Percentiles rank a stretch among this genome's conserved stretches.
Conservation (phyloP, 1,140 invertebrate genomes). For the Zaprionus capensis region DNA sequence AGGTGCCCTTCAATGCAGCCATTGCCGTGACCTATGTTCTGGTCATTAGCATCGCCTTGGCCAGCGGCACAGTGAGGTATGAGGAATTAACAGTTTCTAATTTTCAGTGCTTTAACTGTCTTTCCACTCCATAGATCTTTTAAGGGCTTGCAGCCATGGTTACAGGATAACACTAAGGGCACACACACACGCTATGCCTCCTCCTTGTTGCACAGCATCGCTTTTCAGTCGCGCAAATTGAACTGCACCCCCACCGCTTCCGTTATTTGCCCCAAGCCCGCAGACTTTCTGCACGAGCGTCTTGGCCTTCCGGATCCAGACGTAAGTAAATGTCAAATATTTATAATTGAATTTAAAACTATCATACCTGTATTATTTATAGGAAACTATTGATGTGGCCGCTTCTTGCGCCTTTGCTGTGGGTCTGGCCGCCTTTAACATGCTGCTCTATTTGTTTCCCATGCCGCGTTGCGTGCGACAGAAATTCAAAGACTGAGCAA, state of each 20-base stretch:
- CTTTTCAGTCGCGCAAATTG: conserved; percentile 85
- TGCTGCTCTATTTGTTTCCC: conserved; percentile 93
- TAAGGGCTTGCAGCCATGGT: conserved; percentile 90
- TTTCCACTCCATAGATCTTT: conserved; percentile 85
- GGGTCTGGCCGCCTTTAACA: conserved; percentile 92
- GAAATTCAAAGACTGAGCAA: conserved; percentile 92
- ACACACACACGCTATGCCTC: conserved; percentile 91
- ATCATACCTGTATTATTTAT: neutral
- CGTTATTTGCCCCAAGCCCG: conserved; percentile 79
- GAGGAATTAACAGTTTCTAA: conserved; percentile 44
- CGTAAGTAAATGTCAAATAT: conserved; percentile 78
- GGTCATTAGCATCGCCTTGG: conserved; percentile 89
- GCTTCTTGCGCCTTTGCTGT: conserved; percentile 93
- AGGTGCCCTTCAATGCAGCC: conserved; percentile 90
- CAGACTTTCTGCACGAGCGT: conserved; percentile 81
- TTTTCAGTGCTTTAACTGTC: neutral
- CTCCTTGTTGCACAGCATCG: conserved; percentile 88
- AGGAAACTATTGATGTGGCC: conserved; percentile 87
- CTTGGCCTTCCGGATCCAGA: conserved; percentile 83
- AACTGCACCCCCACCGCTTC: conserved; percentile 78
- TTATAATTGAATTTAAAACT: conserved; percentile 44
- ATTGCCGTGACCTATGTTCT: conserved; percentile 91
- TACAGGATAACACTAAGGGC: conserved; percentile 91
- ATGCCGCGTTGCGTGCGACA: conserved; percentile 93
- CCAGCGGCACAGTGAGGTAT: conserved; percentile 92